Evolutionary conservation across 2,797 vertebrate species (phyloP).

Genomic region (Sebastes trivittatus): DNA sequence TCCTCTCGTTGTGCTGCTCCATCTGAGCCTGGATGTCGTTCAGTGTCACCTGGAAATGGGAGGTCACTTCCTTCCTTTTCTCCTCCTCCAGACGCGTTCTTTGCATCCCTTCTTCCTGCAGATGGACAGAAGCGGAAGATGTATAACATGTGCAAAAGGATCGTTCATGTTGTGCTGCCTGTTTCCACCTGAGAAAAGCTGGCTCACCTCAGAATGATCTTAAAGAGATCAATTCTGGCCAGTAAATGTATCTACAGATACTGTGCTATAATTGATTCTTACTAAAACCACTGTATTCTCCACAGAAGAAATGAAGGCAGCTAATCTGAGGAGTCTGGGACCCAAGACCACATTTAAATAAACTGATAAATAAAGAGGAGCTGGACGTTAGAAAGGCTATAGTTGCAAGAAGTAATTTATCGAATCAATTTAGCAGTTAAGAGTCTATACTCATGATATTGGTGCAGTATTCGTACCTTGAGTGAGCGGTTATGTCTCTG

Average conservation of each 20-base stretch:
- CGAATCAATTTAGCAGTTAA: not conserved
- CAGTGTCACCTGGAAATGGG: conserved; percentile 96
- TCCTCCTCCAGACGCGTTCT: conserved; percentile 95
- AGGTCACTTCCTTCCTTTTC: conserved; percentile 97
- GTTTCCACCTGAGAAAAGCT: not conserved
- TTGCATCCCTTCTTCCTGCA: conserved; percentile 94
- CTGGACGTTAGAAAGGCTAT: not conserved
- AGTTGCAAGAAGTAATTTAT: not conserved
- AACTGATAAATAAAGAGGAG: not conserved
- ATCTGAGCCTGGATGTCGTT: conserved; percentile 98
- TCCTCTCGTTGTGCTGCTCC: conserved; percentile 97
- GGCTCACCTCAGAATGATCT: not conserved
- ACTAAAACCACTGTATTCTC: no score
- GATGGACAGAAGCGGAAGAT: not conserved
- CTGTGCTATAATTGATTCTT: no score
- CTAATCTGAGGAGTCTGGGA: not conserved
- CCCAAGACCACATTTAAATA: not conserved
- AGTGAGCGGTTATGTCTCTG: conserved; percentile 98
- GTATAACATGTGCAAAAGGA: no score
- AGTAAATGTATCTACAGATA: not conserved
- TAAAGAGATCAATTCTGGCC: not conserved
- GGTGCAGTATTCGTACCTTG: conserved; percentile 81
- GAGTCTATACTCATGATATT: no score
- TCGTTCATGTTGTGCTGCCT: not conserved
- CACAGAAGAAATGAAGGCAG: not conserved